Conservation (phyloP, 2,113 vertebrate genomes). For the Pantherophis guttatus region DNA sequence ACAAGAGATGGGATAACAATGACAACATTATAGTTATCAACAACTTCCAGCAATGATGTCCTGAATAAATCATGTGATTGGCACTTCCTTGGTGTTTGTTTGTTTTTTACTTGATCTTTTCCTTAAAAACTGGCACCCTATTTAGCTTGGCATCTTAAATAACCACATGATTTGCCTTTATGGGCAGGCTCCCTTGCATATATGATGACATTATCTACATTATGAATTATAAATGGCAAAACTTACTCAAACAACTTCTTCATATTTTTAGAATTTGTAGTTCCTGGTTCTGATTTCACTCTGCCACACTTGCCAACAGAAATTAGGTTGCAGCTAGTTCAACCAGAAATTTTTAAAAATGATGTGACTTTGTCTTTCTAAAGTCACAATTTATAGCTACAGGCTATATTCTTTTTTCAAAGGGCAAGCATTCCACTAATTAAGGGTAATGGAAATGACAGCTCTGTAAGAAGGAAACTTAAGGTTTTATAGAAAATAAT, state of each 20-base stretch:
- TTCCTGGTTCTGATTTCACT: constrained; percentile 28
- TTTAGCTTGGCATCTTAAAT: background rate
- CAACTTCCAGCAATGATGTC: background rate
- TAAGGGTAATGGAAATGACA: constrained; percentile 56
- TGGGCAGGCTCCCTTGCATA: background rate
- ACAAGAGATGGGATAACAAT: constrained; percentile 5
- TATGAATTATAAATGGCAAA: constrained; percentile 6
- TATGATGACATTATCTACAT: constrained; percentile 10
- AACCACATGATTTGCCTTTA: background rate
- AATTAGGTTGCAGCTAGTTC: constrained; percentile 34
- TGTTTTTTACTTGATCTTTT: background rate
- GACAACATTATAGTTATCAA: background rate
- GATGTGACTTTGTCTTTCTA: constrained; percentile 52
- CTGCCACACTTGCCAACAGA: constrained; percentile 35
- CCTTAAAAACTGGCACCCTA: background rate
- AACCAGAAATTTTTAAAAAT: constrained; percentile 52
- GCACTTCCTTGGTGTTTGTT: background rate
- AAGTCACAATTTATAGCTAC: constrained; percentile 54
- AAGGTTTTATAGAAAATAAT: constrained; percentile 51
- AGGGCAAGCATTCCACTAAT: constrained; percentile 53
- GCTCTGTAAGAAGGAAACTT: constrained; percentile 21
- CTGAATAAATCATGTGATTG: background rate
- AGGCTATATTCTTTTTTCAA: constrained; percentile 45
- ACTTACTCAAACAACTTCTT: background rate
- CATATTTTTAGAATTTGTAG: background rate